Conservation (phyloP, 2,797 vertebrate genomes). For the Melanitta fusca region DNA sequence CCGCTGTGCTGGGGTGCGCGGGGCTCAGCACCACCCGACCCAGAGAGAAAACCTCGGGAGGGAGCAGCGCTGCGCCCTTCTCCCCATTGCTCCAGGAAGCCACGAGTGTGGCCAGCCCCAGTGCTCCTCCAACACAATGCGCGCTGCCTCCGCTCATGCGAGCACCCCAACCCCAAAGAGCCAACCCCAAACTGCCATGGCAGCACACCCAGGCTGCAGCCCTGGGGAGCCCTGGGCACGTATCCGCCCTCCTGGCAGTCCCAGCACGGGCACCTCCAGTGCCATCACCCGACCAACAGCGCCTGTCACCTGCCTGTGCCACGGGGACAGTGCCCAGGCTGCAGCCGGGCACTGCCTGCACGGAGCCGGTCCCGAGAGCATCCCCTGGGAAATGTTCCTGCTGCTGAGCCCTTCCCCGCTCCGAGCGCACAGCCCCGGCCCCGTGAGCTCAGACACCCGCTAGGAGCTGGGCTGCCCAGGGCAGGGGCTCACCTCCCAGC, state of each 20-base stretch:
- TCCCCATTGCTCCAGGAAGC: neutral
- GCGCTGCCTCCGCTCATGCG: rapidly evolving
- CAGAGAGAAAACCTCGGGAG: rapidly evolving
- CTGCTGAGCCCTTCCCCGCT: rapidly evolving
- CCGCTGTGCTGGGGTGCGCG: rapidly evolving
- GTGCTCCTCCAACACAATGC: neutral
- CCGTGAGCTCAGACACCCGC: rapidly evolving
- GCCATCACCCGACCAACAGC: neutral
- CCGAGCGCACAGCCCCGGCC: rapidly evolving
- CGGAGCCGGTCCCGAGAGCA: neutral
- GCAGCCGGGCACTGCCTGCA: neutral
- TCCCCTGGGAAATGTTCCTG: neutral
- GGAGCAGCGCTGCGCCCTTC: no score
- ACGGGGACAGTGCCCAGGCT: rapidly evolving
- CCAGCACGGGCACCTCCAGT: neutral
- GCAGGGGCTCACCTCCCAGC: neutral
- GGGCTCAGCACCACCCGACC: rapidly evolving
- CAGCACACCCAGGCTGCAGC: neutral
- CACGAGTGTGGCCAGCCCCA: rapidly evolving
- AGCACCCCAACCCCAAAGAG: neutral
- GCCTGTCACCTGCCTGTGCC: neutral
- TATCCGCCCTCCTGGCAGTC: neutral
- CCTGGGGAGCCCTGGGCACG: rapidly evolving
- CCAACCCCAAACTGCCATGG: neutral
- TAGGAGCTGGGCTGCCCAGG: rapidly evolving